These are phyloP conservation scores for Drosophila nigritarsus DNA, from an alignment of 2,888 invertebrate species.

Conservation along the genomic window DNA sequence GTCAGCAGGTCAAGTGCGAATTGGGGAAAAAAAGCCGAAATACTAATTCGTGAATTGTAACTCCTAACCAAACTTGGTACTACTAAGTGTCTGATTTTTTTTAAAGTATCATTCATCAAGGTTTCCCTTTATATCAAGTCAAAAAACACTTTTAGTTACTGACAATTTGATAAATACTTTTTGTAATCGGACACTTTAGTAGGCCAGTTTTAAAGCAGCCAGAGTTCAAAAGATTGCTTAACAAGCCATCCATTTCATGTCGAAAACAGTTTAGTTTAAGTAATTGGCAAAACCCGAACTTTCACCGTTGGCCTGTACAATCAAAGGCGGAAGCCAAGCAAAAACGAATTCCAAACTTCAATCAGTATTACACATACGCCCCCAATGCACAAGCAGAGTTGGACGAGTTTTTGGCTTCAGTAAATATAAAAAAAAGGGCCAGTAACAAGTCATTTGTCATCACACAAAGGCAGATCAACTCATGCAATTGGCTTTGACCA, in stretches of 20 bases:
- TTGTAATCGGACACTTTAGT: background rate
- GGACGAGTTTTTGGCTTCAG: conserved; percentile 14
- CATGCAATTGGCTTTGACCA: conserved; percentile 16
- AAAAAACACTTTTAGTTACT: background rate
- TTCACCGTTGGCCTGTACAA: conserved; percentile 23
- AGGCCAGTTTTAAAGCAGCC: background rate
- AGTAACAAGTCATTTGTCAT: conserved; percentile 43
- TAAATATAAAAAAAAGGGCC: background rate
- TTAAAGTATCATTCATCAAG: background rate
- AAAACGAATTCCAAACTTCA: conserved; percentile 14
- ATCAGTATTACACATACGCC: conserved; percentile 59
- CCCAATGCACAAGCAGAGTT: conserved; percentile 4
- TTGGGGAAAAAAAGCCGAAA: background rate
- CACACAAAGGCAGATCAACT: conserved; percentile 26
- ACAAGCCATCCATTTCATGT: conserved; percentile 27
- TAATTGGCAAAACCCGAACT: conserved; percentile 40
- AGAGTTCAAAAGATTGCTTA: conserved; percentile 4
- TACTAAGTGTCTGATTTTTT: background rate
- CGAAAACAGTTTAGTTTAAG: conserved; percentile 27
- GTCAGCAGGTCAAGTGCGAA: background rate
- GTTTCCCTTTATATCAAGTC: background rate
- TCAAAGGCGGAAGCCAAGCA: background rate
- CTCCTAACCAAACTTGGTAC: background rate
- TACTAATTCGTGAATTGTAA: background rate
- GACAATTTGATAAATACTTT: background rate